Conservation (phyloP, 2,888 invertebrate species). For the Galerucella pusilla region DNA sequence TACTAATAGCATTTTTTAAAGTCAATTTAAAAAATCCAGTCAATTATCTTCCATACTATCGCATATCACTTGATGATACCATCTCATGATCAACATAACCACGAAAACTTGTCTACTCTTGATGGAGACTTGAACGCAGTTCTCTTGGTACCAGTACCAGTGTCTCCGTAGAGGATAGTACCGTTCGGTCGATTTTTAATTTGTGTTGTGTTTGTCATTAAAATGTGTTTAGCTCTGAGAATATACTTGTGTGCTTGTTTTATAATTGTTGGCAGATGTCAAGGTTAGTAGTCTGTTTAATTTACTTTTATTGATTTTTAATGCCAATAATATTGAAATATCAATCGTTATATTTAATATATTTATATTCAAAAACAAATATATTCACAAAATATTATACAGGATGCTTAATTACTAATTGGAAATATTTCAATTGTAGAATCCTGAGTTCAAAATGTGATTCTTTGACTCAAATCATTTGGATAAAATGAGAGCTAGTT, state of each 20-base stretch:
- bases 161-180: background rate
- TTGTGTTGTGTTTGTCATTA: background rate
- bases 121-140: background rate
- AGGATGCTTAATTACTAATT: no score
- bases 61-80: background rate
- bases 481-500: no score
- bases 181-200: background rate
- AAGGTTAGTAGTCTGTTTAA: constrained; percentile 10
- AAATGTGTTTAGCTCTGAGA: constrained; percentile 6
- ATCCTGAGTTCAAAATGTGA: no score
- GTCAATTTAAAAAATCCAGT: background rate
- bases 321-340: background rate
- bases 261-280: constrained; percentile 10
- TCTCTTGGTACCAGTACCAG: background rate
- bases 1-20: background rate
- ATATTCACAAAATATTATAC: no score
- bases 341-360: background rate
- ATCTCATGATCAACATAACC: constrained; percentile 7
- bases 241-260: constrained; percentile 6
- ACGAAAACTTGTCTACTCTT: constrained; percentile 5
- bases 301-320: background rate
- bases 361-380: no score
- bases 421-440: no score
- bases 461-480: no score
- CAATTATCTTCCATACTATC: constrained; percentile 3